Base-by-base conservation (phyloP, 2,113 vertebrate species). In the Turdus rufiventris region DNA sequence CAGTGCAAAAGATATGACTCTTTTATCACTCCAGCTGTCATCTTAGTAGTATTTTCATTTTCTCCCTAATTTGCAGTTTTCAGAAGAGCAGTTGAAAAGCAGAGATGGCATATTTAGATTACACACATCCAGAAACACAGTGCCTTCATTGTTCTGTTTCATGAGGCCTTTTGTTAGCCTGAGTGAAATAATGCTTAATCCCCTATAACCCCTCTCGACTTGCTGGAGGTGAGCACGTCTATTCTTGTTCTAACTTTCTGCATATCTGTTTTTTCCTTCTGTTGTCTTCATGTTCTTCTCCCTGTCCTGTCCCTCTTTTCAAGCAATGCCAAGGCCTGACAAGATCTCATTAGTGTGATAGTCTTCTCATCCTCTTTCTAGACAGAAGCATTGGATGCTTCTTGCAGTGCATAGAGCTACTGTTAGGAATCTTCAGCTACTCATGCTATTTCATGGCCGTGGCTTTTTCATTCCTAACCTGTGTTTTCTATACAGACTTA, bases 51-150 rank as follows among this genome's bases (percentile, higher is more conserved):
- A 62, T 93, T 93, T 91, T 94, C 1, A 2, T 85, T 88, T 91
- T 95, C 50, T 83, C 25, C 54, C 71, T 83, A 73, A 93, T 93
- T 73, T 88, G 28, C 85, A 40, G 54, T 85, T 96, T 92, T 85
- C 78, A 88, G 75, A 85, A 79, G 16, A 91, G 68, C 68, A 78
- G 20, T 43, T 93, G 84, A 93, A 95, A 93, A 67, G 51, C 81
- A 95, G 56, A 85, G 71, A 62, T 94, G 75, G 77, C 78, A 67
- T 85, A 94, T 95, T 95, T 93, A 90, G 82, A 95, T 95, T 93
- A 28, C 38, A 62, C 51, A 47, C 34, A 73, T 50, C 50, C 47
- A 70, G 48, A 94, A 65, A 38, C 62, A 79, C n/a, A 62, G 31
- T 58, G 17, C 29, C n/a, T 54, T 83, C 62, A 79, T 76, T 85